phyloP scores from a whole-genome alignment of 2,888 invertebrate species.

The Pegoplata infirma region DNA sequence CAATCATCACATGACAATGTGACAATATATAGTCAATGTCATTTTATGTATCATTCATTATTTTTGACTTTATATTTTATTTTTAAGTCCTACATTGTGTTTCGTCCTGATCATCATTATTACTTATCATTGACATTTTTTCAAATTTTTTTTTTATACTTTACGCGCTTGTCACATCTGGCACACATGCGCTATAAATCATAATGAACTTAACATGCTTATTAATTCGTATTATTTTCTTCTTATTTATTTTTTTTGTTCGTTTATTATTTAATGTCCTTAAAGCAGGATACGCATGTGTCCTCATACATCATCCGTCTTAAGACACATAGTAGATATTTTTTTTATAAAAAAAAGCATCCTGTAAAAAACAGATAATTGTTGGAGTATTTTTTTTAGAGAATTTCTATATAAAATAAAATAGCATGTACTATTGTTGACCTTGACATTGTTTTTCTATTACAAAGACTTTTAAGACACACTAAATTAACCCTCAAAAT shows the following conservation, averaged over 20 bases:
- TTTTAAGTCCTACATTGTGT: constrained; percentile 11
- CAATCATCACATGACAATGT: constrained; percentile 6
- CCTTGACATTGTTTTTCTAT: constrained; percentile 67
- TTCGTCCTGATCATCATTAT: constrained; percentile 20
- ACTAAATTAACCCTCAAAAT: constrained; percentile 36
- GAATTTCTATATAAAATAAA: neutral
- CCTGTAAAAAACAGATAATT: constrained; percentile 54
- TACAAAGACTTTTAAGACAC: constrained; percentile 68
- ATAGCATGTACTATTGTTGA: constrained; percentile 60
- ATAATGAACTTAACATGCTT: constrained; percentile 51
- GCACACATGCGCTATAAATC: constrained; percentile 63
- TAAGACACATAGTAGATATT: constrained; percentile 23
- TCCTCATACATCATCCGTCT: constrained; percentile 54
- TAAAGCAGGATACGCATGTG: constrained; percentile 61
- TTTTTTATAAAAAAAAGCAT: constrained; percentile 39
- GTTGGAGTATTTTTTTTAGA: constrained; percentile 6
- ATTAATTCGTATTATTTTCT: constrained; percentile 17
- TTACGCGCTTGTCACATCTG: constrained; percentile 64
- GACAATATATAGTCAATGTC: neutral
- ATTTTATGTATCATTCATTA: constrained; percentile 11
- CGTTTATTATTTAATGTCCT: constrained; percentile 47
- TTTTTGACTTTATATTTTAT: too few species aligned
- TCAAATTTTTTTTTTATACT: constrained; percentile 16
- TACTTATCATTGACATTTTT: constrained; percentile 24
- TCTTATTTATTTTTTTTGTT: constrained; percentile 23